Base-by-base conservation (phyloP, 1,140 invertebrate species). In the Pogonomyrmex barbatus region DNA sequence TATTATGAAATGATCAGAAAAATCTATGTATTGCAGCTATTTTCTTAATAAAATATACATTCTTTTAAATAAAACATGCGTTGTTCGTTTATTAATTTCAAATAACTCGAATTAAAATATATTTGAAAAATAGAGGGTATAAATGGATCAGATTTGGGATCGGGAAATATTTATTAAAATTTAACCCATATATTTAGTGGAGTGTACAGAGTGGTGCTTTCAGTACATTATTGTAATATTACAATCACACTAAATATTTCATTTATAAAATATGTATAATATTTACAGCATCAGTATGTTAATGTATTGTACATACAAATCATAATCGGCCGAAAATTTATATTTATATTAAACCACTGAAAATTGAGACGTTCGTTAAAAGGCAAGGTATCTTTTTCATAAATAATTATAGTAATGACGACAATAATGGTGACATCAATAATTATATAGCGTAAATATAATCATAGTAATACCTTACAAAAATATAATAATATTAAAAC, bases 121-220 rank as follows among this genome's bases (percentile, higher is more conserved):
- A n/a, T 39, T 33, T 58, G 5, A 58, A 68, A 50, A 73, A 58
- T 6, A 14, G 33, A 0, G 2, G 65, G 24, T 75, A 54, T 47
- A 63, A 24, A 24, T 17, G 33, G 24, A 73, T 54, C 14, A 62
- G 12, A 54, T 56, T 36, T 84, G 87, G 91, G 91, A 56, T 93
- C 86, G 87, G 92, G 91, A 92, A 92, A 83, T 93, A 92, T 93
- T 93, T 93, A 93, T 93, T 93, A 93, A 93, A 93, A 93, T 93
- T 92, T 91, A 92, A 93, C 88, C 90, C 90, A 92, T 89, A 87
- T 88, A 92, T 83, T 83, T 75, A 83, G 83, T 91, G 84, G 91
- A 92, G 92, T 93, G 92, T 93, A 93, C 92, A 93, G 92, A 91
- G 90, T 89, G 78, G 90, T 93, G 91, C 88, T 91, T 93, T 91